Base-by-base conservation (phyloP, 2,113 vertebrate species). In the Coryphaenoides rupestris region DNA sequence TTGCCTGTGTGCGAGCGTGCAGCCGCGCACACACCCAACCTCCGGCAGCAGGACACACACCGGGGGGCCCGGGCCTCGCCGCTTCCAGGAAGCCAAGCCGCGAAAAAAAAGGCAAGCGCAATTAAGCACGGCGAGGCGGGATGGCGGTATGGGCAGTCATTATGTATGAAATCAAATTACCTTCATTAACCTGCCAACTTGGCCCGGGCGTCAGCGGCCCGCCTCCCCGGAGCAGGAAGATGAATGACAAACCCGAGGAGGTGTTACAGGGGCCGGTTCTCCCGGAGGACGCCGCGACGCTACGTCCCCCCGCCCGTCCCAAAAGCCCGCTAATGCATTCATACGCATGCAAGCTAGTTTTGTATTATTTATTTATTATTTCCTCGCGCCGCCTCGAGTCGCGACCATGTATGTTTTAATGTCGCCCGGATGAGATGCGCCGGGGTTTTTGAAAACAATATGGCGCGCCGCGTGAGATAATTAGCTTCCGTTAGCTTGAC, bases 241-340 rank as follows among this genome's bases (percentile, higher is more conserved):
- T 89, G 89, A 89, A 92, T 87, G 89, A 89, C 93, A 92, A 93
- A 96, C 94, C 93, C 93, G 95, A 92, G 94, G 93, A 90, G 90
- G 92, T 92, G 92, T 83, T 83, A 87, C 90, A 87, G 84, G 90
- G 92, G 93, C 93, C 94, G 94, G 93, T 95, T 93, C 93, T 91
- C 89, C 91, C 89, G 89, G 92, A 92, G 92, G 89, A 93, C 15
- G 13, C 93, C 94, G 93, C 94, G 95, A 96, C 95, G 93, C 95
- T 91, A 91, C 93, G 92, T 92, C 90, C 86, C 89, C n/a, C n/a
- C n/a, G n/a, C n/a, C n/a, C 89, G 87, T 92, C 90, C 93, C 93
- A 95, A 96, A 98, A 95, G 95, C 90, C 94, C 92, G 33, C 92
- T 96, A 98, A 99, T 98, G 94, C 92, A 98, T 99, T 98, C 95